Evolutionary conservation across 2,888 invertebrate genomes (phyloP).

Genomic region (Anarsia innoxiella): DNA sequence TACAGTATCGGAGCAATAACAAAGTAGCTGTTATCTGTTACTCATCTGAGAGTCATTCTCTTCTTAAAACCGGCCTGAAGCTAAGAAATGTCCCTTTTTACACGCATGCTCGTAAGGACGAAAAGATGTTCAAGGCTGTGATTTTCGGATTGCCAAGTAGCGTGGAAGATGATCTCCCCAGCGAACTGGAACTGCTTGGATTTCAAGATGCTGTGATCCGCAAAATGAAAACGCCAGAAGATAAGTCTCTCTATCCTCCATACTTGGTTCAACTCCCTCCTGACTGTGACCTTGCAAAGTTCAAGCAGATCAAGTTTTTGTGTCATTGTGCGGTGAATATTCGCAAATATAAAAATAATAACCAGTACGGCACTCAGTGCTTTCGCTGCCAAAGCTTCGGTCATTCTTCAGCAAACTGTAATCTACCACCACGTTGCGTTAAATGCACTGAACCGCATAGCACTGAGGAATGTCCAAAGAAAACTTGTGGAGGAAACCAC

Average conservation of each 20-base stretch:
- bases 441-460: background rate
- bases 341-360: background rate
- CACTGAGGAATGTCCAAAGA: background rate
- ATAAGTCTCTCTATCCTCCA: background rate
- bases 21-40: background rate
- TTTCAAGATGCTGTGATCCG: background rate
- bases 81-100: background rate
- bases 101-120: slow-evolving; percentile 5
- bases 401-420: slow-evolving; percentile 2
- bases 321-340: background rate
- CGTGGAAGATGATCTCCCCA: background rate
- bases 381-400: slow-evolving; percentile 5
- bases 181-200: slow-evolving; percentile 1
- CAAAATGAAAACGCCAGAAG: background rate
- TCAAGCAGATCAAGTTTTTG: background rate
- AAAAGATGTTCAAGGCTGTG: background rate
- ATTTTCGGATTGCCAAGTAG: slow-evolving; percentile 1
- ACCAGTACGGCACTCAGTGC: background rate
- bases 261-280: slow-evolving; percentile 1
- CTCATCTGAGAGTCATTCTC: background rate
- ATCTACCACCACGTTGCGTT: slow-evolving; percentile 3
- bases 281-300: background rate
- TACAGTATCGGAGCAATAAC: slow-evolving; percentile 6
- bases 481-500: background rate
- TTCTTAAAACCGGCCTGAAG: background rate